These are phyloP conservation scores for Poeciliopsis retropinna DNA, from an alignment of 2,113 vertebrate genomes.

Conservation along the genomic window DNA sequence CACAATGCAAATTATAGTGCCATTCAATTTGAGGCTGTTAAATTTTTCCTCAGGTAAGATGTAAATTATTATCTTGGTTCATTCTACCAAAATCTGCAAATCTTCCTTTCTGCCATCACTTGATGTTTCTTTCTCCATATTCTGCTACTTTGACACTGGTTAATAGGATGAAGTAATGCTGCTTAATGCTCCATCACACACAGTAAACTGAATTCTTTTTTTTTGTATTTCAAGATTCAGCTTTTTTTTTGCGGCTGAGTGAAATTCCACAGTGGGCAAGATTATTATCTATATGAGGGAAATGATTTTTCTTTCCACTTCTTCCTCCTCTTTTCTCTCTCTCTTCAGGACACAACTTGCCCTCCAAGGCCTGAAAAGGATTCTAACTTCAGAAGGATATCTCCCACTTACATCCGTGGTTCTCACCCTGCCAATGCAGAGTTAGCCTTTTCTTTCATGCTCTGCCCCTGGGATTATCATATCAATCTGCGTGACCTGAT, in stretches of 20 bases:
- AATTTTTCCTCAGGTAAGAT: neutral
- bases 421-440: conserved; percentile 66
- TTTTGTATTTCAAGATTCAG: conserved; percentile 20
- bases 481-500: conserved; percentile 78
- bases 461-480: conserved; percentile 75
- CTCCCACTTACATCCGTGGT: conserved; percentile 65
- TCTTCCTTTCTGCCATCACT: conserved; percentile 22
- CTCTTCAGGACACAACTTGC: conserved; percentile 34
- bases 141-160: conserved; percentile 42
- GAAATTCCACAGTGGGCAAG: conserved; percentile 53
- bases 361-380: conserved; percentile 62
- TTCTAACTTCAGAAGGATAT: conserved; percentile 75
- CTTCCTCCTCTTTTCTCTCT: conserved; percentile 18
- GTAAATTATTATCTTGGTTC: neutral
- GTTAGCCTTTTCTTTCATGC: conserved; percentile 77
- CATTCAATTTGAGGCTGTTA: neutral
- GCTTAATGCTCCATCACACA: conserved; percentile 49
- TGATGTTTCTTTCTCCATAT: conserved; percentile 35
- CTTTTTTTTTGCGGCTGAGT: conserved; percentile 16
- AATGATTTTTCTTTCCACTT: conserved; percentile 39
- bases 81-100: conserved; percentile 8
- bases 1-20: neutral
- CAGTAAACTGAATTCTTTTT: conserved; percentile 33
- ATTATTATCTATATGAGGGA: conserved; percentile 58
- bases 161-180: conserved; percentile 21